Conservation (phyloP, 2,797 vertebrate genomes). For the Semotilus atromaculatus region DNA sequence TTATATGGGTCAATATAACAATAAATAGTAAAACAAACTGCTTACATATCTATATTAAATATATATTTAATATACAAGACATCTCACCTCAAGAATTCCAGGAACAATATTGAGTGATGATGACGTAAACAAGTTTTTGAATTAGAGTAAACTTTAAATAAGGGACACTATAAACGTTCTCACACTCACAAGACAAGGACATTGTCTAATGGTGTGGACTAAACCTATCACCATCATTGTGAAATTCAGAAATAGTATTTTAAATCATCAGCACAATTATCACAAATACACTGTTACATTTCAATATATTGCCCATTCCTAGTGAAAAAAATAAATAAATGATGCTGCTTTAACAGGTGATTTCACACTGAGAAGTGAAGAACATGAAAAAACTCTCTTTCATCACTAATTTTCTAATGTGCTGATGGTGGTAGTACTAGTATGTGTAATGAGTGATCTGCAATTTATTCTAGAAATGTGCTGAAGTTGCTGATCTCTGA, state of each 20-base stretch:
- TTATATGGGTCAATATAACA: not conserved
- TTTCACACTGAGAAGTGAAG: not conserved
- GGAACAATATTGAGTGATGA: not conserved
- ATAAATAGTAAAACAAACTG: not conserved
- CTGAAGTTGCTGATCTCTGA: constrained; percentile 5
- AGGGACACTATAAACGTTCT: not conserved
- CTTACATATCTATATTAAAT: not conserved
- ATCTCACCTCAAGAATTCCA: too few relatives aligned
- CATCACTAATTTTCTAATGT: not conserved
- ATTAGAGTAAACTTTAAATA: not conserved
- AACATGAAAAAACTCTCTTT: not conserved
- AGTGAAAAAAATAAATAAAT: not conserved
- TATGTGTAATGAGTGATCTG: constrained; percentile 10
- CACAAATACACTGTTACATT: not conserved
- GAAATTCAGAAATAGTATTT: not conserved
- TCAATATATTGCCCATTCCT: not conserved
- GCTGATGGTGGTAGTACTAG: not conserved
- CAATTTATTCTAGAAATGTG: not conserved
- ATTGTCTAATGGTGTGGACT: not conserved
- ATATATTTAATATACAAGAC: not conserved
- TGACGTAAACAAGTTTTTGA: not conserved
- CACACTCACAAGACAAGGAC: not conserved
- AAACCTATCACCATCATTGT: not conserved
- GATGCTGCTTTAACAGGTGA: not conserved
- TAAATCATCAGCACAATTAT: not conserved